A percentile compares a stretch with the other conserved stretches of the same genome.
Conservation (phyloP, 2,113 vertebrate genomes). For the Sardina pilchardus region DNA sequence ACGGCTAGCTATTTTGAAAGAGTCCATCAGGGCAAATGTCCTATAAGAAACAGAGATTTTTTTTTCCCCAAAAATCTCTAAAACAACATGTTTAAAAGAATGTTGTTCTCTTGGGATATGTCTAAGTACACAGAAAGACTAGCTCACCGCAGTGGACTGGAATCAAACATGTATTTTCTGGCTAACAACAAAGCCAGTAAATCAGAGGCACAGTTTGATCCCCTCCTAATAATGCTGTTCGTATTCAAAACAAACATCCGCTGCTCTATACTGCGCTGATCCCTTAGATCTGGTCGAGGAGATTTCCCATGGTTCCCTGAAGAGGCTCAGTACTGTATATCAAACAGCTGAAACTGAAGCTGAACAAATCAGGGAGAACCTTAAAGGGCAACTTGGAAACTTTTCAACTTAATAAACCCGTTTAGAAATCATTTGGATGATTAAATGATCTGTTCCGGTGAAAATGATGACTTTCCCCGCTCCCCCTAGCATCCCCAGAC, state of each 20-base stretch:
- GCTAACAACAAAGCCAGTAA: conserved; percentile 14
- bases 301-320: conserved; percentile 10
- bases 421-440: too few relatives aligned
- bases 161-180: conserved; percentile 12
- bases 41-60: not conserved
- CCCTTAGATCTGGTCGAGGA: not conserved
- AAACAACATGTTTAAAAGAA: not conserved
- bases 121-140: conserved; percentile 4
- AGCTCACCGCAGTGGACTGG: conserved; percentile 24
- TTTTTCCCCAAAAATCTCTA: not conserved
- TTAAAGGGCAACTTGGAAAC: too few relatives aligned
- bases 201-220: not conserved
- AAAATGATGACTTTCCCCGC: too few relatives aligned
- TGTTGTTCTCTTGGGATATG: not conserved
- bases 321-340: not conserved
- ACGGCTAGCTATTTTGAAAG: not conserved
- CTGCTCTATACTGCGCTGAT: not conserved
- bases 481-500: too few relatives aligned
- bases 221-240: not conserved
- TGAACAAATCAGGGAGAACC: not conserved
- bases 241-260: conserved; percentile 15
- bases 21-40: not conserved
- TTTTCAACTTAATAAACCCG: too few relatives aligned
- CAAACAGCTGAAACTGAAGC: not conserved
- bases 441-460: too few relatives aligned